Percentiles rank a stretch among this genome's conserved stretches.
Conservation (phyloP, 2,888 invertebrate species). For the Hemicrepidius hirtus region DNA sequence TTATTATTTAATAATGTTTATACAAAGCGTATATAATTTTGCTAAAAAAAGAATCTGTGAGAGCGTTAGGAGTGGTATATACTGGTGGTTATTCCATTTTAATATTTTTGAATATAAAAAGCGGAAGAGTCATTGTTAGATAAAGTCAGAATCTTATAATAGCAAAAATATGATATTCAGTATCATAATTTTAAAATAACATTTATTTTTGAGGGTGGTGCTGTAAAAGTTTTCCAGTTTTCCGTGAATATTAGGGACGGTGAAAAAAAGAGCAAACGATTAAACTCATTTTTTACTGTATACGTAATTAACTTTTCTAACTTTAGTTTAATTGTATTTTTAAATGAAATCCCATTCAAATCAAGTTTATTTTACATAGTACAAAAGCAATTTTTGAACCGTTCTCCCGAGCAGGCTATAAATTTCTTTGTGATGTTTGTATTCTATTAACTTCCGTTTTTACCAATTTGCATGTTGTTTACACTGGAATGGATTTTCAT, state of each 20-base stretch:
- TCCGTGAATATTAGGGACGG: slow-evolving; percentile 9
- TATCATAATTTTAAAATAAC: slow-evolving; percentile 1
- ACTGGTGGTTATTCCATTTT: no score
- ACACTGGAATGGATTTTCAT: slow-evolving; percentile 61
- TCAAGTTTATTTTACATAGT: slow-evolving; percentile 50
- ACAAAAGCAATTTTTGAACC: slow-evolving; percentile 53
- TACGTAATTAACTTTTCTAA: slow-evolving; percentile 47
- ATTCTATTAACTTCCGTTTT: slow-evolving; percentile 63
- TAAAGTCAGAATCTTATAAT: no score
- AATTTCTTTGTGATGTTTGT: slow-evolving; percentile 62
- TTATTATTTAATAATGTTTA: no score
- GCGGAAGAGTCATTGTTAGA: no score
- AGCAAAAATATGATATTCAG: no score
- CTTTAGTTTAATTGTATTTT: slow-evolving; percentile 49
- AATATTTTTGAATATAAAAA: no score
- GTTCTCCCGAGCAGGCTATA: slow-evolving; percentile 55
- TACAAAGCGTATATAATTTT: no score
- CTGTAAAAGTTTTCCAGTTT: slow-evolving; percentile 5
- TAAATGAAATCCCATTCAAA: slow-evolving; percentile 50
- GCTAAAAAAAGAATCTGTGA: no score
- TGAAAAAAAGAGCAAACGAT: not conserved
- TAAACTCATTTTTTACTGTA: slow-evolving; percentile 22
- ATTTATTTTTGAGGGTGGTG: slow-evolving; percentile 2
- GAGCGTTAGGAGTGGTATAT: no score
- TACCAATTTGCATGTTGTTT: slow-evolving; percentile 64